These are phyloP conservation scores for Meda fulgida DNA, from an alignment of 2,797 vertebrate species.

Conservation along the genomic window DNA sequence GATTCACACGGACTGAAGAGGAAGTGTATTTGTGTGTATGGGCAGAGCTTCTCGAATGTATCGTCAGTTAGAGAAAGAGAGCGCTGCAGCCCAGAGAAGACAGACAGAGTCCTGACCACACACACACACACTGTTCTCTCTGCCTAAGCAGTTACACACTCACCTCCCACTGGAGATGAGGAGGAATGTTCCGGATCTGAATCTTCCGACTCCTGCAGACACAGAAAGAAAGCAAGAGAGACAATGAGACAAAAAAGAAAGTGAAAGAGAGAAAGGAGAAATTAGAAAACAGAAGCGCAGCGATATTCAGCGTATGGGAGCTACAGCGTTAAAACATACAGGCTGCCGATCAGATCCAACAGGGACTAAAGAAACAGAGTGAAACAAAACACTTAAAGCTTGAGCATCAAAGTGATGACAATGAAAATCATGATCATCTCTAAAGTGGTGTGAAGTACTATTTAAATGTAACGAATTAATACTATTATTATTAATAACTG, in stretches of 20 bases:
- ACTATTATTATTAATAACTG: too few species aligned
- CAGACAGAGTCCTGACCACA: conserved; percentile 34
- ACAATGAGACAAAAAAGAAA: conserved; percentile 14
- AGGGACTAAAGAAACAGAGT: neutral
- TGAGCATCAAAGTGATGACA: neutral
- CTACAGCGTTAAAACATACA: conserved; percentile 6
- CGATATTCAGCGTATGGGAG: neutral
- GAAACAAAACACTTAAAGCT: neutral
- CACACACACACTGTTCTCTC: conserved; percentile 54
- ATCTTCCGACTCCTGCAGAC: conserved; percentile 94
- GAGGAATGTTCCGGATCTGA: conserved; percentile 96
- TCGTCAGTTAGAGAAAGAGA: conserved; percentile 43
- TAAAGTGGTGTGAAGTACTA: neutral
- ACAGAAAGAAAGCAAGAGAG: conserved; percentile 69
- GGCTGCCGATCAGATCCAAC: neutral
- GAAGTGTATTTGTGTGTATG: conserved; percentile 9
- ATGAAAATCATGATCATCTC: neutral
- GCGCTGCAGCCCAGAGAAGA: conserved; percentile 43
- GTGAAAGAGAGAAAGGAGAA: neutral
- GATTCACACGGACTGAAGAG: conserved; percentile 6
- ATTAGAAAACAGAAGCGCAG: neutral
- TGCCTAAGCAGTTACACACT: conserved; percentile 63
- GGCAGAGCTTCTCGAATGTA: neutral
- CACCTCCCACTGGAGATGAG: conserved; percentile 97
- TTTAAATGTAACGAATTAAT: too few species aligned